Evolutionary conservation across 2,888 invertebrate species (phyloP), one percentile per base, ranked within the genome.

Genomic region (Xylophagus ater): DNA sequence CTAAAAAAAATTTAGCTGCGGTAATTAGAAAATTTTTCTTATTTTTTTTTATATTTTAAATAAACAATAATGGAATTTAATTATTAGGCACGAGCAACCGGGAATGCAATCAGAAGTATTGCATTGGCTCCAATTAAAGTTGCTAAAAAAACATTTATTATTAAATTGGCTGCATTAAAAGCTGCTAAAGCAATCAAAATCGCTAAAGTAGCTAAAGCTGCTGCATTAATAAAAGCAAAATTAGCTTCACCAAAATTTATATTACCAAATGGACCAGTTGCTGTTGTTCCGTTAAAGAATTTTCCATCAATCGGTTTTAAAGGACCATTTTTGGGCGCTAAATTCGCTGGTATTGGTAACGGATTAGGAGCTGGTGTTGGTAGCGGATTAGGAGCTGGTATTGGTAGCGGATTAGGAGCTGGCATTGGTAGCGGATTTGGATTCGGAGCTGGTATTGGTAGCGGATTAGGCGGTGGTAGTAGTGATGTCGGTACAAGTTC

Each of bases 121-220:
- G 29, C 20, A 1, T 10, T 40, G 10, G 40, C 40, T 4, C 40
- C 40, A 28, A 17, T 40, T n/a, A 40, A 28, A 12, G 29, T 34
- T 9, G 40, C 29, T 2, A 21, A 19, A 12, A 28, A 28, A 29
- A 18, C 34, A 4, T 15, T 40, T 28, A 34, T 14, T 4, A 40
- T 34, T 17, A 40, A 40, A 29, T 14, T 40, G 2, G 34, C 28
- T n/a, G 40, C 40, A 5, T 3, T 40, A 6, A 40, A 28, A 28
- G 29, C 34, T 7, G 34, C 23, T 3, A 40, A 40, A 17, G 34
- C 34, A 18, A 4, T 26, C 8, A 38, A 38, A 14, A 6, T 32
- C 9, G 25, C 32, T 1, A 32, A 23, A 20, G 17, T 33, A 14
- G 29, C 19, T 2, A 37, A 30, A 15, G 17, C 26, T 21, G 29